Conservation (phyloP, 2,797 vertebrate species). For the Leuciscus waleckii region DNA sequence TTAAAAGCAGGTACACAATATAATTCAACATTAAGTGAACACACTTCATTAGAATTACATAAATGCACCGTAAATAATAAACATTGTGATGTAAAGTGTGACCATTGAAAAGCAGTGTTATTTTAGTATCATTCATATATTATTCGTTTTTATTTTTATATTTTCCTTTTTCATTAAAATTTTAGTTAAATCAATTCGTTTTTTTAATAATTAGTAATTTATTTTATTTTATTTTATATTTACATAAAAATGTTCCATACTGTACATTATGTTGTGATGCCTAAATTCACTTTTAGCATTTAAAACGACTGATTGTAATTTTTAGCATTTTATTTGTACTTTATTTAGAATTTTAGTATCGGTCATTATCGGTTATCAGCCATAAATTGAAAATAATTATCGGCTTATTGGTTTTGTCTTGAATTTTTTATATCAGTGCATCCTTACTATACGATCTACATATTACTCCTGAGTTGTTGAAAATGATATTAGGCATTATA, state of each 20-base stretch:
- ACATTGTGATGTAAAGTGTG: background rate
- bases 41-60: background rate
- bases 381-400: background rate
- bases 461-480: background rate
- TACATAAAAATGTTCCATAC: background rate
- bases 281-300: too few relatives aligned
- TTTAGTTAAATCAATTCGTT: too few relatives aligned
- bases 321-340: background rate
- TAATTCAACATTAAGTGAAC: background rate
- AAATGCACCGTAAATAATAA: background rate
- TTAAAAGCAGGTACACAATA: background rate
- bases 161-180: background rate
- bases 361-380: background rate
- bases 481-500: background rate
- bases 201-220: too few relatives aligned
- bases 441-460: background rate
- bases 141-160: background rate
- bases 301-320: too few relatives aligned
- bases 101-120: background rate
- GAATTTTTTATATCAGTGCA: background rate
- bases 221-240: background rate
- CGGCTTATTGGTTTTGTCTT: background rate
- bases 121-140: background rate
- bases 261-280: background rate
- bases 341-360: background rate